Conservation (phyloP, 2,797 vertebrate species). For the Diglossa cyanea region DNA sequence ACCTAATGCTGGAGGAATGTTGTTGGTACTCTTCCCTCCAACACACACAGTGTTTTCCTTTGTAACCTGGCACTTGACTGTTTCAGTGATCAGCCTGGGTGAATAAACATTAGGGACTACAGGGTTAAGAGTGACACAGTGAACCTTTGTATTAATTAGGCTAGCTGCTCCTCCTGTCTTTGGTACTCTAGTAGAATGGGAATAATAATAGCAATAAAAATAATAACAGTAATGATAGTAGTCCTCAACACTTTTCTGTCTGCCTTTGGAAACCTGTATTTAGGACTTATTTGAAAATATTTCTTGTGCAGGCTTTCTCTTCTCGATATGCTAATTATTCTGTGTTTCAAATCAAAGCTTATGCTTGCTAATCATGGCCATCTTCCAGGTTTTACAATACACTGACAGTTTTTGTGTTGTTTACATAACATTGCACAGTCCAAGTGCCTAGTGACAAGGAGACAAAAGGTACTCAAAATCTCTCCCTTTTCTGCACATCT, state of each 20-base stretch:
- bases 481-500: not conserved
- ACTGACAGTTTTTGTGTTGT: not conserved
- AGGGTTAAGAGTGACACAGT: not conserved
- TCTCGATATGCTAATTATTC: not conserved
- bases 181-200: not conserved
- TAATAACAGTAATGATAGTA: not conserved
- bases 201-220: not conserved
- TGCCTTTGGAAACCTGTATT: not conserved
- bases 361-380: not conserved
- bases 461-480: constrained; percentile 4
- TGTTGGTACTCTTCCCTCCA: not conserved
- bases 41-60: not conserved
- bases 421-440: not conserved
- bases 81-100: not conserved
- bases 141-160: not conserved
- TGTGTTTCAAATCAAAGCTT: not conserved
- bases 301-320: not conserved
- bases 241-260: not conserved
- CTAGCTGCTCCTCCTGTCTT: not conserved
- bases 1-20: not conserved
- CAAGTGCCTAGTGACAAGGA: not conserved
- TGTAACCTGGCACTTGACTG: not conserved
- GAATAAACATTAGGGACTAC: not conserved
- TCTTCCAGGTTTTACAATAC: constrained; percentile 33
- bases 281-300: not conserved